phyloP scores from a whole-genome alignment of 2,113 vertebrate species.

The Psettodes erumei region DNA sequence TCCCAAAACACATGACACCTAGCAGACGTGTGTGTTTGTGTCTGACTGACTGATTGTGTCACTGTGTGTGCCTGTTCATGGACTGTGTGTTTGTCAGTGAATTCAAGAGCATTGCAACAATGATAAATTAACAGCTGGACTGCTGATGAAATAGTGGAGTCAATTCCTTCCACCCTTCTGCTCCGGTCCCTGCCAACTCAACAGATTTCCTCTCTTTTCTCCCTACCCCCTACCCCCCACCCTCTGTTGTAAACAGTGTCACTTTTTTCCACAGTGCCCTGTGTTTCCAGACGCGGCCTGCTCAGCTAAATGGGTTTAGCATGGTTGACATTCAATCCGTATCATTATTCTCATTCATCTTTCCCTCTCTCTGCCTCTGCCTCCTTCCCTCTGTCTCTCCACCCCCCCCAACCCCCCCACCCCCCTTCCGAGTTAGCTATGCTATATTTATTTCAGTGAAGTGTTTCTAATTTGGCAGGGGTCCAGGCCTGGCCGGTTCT shows the following conservation, averaged over 20 bases:
- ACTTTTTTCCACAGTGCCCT: conserved; percentile 46
- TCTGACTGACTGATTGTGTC: conserved; percentile 8
- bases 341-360: conserved; percentile 60
- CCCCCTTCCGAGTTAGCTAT: conserved; percentile 72
- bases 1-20: conserved; percentile 10
- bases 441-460: conserved; percentile 85
- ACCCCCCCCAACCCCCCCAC: conserved; percentile 21
- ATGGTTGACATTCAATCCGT: conserved; percentile 64
- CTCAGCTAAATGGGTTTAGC: conserved; percentile 63
- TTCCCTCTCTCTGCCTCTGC: conserved; percentile 29
- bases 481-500: conserved; percentile 80
- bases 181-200: conserved; percentile 65
- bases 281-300: conserved; percentile 41
- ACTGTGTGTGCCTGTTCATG: conserved; percentile 36
- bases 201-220: conserved; percentile 62
- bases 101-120: conserved; percentile 64
- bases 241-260: conserved; percentile 58
- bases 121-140: conserved; percentile 78
- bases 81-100: conserved; percentile 55
- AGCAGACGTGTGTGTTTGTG: conserved; percentile 15
- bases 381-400: conserved; percentile 32
- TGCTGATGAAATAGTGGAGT: conserved; percentile 76
- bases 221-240: neutral
- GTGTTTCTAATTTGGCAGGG: conserved; percentile 84
- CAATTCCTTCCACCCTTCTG: conserved; percentile 77